A percentile compares a stretch with the other conserved stretches of the same genome.
Conservation (phyloP, 2,113 vertebrate species). For the Agelaius tricolor region DNA sequence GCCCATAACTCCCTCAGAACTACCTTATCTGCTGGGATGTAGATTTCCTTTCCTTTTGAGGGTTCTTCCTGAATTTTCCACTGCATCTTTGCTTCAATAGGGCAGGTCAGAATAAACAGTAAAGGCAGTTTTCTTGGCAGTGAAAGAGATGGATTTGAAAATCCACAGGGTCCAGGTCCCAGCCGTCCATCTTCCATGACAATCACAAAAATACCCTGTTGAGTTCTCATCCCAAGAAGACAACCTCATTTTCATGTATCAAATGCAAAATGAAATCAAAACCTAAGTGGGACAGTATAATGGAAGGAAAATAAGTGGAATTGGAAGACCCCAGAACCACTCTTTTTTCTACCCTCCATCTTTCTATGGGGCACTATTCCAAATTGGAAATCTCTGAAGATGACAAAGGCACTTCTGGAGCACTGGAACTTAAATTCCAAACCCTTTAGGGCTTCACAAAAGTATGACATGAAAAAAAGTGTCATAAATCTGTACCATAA, state of each 20-base stretch:
- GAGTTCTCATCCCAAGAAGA: neutral
- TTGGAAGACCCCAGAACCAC: neutral
- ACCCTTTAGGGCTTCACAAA: neutral
- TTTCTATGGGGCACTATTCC: neutral
- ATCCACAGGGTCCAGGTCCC: neutral
- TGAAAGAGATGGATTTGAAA: neutral
- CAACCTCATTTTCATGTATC: neutral
- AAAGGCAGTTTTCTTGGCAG: neutral
- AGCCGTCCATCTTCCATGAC: neutral
- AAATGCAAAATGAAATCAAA: neutral
- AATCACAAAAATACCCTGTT: neutral
- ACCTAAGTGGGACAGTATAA: neutral
- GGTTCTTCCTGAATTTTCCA: neutral
- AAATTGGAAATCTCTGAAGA: neutral
- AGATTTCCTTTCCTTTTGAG: neutral
- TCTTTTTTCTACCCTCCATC: neutral
- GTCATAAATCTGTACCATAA: neutral
- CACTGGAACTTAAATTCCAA: neutral
- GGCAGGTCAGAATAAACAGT: neutral
- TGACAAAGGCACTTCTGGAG: neutral
- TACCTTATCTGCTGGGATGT: neutral
- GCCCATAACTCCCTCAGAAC: neutral
- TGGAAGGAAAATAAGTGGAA: neutral
- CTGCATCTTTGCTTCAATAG: neutral
- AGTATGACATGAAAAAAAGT: neutral